Percentiles rank a stretch among this genome's conserved stretches.
phyloP scores from a whole-genome alignment of 2,113 vertebrate genomes.

The Plestiodon gilberti region DNA sequence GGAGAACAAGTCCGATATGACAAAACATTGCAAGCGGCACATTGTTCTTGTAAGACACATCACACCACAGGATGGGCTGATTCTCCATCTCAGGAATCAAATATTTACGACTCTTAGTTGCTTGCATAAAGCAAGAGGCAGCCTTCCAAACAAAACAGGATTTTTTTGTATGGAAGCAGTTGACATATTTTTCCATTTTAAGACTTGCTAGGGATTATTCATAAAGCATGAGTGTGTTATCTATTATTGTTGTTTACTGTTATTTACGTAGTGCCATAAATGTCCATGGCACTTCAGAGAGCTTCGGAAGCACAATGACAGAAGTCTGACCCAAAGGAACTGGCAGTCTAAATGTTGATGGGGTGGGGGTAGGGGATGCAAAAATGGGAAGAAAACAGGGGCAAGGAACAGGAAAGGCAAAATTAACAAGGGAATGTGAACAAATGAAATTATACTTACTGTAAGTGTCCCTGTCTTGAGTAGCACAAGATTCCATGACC shows the following conservation, averaged over 20 bases:
- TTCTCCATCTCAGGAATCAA: slow-evolving; percentile 28
- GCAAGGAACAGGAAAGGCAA: not conserved
- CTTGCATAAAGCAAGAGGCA: not conserved
- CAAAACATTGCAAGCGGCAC: slow-evolving; percentile 14
- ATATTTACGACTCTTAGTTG: not conserved
- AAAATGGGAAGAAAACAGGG: not conserved
- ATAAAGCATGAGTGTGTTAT: not conserved
- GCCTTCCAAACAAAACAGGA: not conserved
- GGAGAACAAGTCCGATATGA: slow-evolving; percentile 31
- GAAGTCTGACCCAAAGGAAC: not conserved
- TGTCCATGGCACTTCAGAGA: not conserved
- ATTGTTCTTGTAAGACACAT: slow-evolving; percentile 36
- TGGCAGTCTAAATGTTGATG: not conserved
- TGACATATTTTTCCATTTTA: not conserved
- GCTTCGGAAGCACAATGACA: not conserved
- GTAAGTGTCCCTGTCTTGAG: no score
- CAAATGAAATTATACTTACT: not conserved
- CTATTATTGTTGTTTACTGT: not conserved
- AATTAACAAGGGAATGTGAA: not conserved
- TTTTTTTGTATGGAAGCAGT: not conserved
- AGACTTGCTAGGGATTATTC: not conserved
- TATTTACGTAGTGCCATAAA: not conserved
- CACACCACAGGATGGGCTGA: slow-evolving; percentile 30
- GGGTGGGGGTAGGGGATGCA: not conserved
- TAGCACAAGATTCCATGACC: no score